Percentiles rank a stretch among this genome's conserved stretches.
phyloP scores from a whole-genome alignment of 1,140 invertebrate species.

The Achroia grisella region DNA sequence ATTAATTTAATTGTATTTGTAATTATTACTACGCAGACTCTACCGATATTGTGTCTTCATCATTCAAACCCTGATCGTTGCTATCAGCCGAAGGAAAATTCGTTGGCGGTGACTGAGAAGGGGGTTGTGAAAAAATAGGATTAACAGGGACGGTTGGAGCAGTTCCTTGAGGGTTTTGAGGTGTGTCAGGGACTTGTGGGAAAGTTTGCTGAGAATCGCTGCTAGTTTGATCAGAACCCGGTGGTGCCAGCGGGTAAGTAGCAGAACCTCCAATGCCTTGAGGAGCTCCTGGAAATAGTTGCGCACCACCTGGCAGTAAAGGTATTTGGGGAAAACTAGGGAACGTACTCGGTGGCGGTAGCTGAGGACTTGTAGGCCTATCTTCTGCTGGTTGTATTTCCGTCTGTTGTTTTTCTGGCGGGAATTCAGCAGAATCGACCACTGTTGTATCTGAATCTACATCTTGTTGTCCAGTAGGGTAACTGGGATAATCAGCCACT shows the following conservation, averaged over 20 bases:
- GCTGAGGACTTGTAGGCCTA: not conserved
- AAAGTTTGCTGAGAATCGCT: constrained; percentile 8
- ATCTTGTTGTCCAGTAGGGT: constrained; percentile 23
- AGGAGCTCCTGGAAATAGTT: too few species aligned
- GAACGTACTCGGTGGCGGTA: constrained; percentile 3
- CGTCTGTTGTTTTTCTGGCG: constrained; percentile 23
- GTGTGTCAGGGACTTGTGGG: constrained; percentile 17
- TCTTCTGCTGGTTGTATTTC: constrained; percentile 11
- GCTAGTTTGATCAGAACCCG: constrained; percentile 21
- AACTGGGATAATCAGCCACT: constrained; percentile 1
- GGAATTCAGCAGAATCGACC: constrained; percentile 51
- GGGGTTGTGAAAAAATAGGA: constrained; percentile 15
- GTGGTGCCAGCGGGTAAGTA: not conserved
- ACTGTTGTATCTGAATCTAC: constrained; percentile 52
- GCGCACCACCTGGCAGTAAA: not conserved
- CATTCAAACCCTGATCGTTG: constrained; percentile 34
- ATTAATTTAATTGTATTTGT: not conserved
- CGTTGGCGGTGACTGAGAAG: constrained; percentile 13
- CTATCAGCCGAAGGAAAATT: constrained; percentile 25
- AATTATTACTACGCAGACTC: constrained; percentile 47
- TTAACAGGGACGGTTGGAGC: constrained; percentile 11
- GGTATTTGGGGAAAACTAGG: constrained; percentile 4
- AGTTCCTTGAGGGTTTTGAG: constrained; percentile 16
- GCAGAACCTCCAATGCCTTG: too few species aligned
- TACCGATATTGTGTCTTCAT: constrained; percentile 55